phyloP scores from a whole-genome alignment of 2,797 vertebrate genomes.

The Sebastes steindachneri region DNA sequence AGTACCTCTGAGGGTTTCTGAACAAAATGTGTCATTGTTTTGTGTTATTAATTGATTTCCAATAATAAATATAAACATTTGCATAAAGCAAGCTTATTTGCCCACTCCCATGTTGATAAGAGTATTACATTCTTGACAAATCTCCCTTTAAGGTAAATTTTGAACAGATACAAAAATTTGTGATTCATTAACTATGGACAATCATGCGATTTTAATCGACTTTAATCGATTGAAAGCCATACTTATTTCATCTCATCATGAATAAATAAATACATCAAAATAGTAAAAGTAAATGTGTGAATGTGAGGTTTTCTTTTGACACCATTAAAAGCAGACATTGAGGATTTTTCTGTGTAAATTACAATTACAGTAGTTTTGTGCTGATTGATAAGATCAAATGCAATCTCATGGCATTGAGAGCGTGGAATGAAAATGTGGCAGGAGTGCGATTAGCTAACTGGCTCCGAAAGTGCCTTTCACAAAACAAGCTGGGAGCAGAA shows the following conservation, averaged over 20 bases:
- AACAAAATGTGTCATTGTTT: no score
- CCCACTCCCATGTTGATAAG: no score
- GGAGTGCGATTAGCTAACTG: neutral
- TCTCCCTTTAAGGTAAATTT: no score
- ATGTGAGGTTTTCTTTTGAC: neutral
- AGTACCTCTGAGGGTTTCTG: no score
- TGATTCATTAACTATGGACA: no score
- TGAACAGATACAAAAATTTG: no score
- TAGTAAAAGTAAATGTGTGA: neutral
- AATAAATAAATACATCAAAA: neutral
- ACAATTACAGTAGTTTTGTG: neutral
- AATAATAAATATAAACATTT: no score
- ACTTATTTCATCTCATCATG: neutral
- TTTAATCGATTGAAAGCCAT: no score
- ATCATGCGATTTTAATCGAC: no score
- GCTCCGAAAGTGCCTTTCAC: neutral
- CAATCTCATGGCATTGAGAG: neutral
- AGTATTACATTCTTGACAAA: no score
- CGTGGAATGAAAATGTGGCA: neutral
- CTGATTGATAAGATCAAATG: neutral
- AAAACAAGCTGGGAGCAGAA: neutral
- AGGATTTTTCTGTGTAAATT: neutral
- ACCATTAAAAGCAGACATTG: neutral
- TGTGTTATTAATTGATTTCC: no score
- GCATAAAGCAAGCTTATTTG: no score